Evolutionary conservation across 2,113 vertebrate genomes (phyloP), one percentile per base, ranked within the genome.

Genomic region (Heptranchias perlo): DNA sequence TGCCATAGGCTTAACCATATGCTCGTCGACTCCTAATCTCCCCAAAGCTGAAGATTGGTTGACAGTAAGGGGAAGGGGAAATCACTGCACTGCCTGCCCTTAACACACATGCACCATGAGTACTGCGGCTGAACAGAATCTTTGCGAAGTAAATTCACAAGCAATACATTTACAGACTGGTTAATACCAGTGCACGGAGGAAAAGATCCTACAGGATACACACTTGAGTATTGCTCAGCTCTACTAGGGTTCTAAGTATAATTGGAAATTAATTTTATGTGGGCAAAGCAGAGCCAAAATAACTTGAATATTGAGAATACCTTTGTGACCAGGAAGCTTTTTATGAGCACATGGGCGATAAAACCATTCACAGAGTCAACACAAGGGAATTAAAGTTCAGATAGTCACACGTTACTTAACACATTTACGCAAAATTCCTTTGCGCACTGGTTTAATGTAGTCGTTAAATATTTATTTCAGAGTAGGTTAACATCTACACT

Each of bases 1-100:
- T 95, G 65, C 94, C 44, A 95, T 28, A 35, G 94, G 94, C 18
- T 69, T 69, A 52, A 69, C 93, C 93, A 69, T 95, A 69, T 35
- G 93, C 13, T 52, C 25, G 62, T 67, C 44, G 21, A 52, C 3
- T 13, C 47, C 47, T 95, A 69, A 95, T 69, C 94, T 52, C 13
- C 65, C 14, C 10, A 52, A 64, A 67, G 11, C 28, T 73, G 65
- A 47, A 67, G 31, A 52, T 39, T 73, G 64, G 25, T 52, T 95
- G 47, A 95, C 94, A 73, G 65, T 52, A 35, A 35, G 44, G 64
- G 47, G 52, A 91, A 35, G 14, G 28, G 11, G n/a, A 65, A 44
- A 94, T 93, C 91, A 39, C 2, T 61, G 18, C 62, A 10, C 44
- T 52, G 47, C 28, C 47, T 95, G 44, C 28, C 21, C 39, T 65